Conservation (phyloP, 2,797 vertebrate genomes). For the Oreonectes daqikongensis region DNA sequence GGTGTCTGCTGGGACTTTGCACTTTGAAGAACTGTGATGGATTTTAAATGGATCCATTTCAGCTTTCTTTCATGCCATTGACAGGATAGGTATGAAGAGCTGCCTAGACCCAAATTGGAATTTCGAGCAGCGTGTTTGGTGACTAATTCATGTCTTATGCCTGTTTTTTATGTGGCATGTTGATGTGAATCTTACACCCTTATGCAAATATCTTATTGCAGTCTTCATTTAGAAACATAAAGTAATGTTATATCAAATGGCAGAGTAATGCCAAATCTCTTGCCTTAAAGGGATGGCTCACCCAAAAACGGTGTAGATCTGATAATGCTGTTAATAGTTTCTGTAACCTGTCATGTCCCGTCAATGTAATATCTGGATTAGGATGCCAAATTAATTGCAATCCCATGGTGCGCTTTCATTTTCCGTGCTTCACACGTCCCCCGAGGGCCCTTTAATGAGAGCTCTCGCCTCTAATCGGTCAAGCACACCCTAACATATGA, state of each 20-base stretch:
- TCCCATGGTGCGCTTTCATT: conserved; percentile 39
- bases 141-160: neutral
- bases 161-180: neutral
- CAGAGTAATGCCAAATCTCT: neutral
- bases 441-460: conserved; percentile 51
- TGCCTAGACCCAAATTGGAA: neutral
- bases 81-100: neutral
- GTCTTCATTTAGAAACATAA: neutral
- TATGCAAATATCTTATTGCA: neutral
- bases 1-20: neutral
- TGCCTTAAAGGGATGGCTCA: neutral
- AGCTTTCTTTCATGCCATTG: neutral
- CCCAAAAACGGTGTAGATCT: conserved; percentile 14
- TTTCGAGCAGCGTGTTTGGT: neutral
- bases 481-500: conserved; percentile 47
- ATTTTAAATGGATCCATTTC: conserved; percentile 13
- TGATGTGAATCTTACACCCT: neutral
- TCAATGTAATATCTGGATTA: conserved; percentile 57
- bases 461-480: conserved; percentile 53
- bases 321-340: conserved; percentile 43
- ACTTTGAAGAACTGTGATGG: neutral
- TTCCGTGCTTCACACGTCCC: conserved; percentile 32
- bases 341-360: conserved; percentile 47
- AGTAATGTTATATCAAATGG: neutral
- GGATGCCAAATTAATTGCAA: conserved; percentile 60